Base-by-base conservation (phyloP, 2,888 invertebrate species). In the Habroteleia sp. region DNA sequence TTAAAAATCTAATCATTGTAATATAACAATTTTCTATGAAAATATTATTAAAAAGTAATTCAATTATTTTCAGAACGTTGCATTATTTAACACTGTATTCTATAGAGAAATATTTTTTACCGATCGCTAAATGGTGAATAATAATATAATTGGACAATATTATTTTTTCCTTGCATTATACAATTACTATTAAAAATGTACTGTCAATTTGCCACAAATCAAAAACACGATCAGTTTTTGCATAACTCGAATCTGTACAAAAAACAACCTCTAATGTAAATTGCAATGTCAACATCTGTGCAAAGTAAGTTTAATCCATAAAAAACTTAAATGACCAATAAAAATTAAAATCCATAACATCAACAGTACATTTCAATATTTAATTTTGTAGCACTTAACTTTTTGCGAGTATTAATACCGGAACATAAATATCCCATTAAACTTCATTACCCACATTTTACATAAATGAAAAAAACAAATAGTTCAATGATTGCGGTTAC, bases 321-420 rank as follows among this genome's bases (percentile, higher is more conserved):
- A 63, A 62, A 63, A 63, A 63, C 10, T 25, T 27, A 39, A 63
- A 50, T 14, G 37, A 8, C n/a, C 25, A 41, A 50, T 65, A 39
- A 52, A 65, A 50, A 65, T 37, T 65, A 16, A 44, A 52, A 31
- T 41, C 29, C 63, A 25, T 31, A 8, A 5, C 37, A 48, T 42
- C 14, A 13, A 50, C 13, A 13, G 16, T 31, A 23, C 42, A 42
- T 46, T n/a, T 54, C 8, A 46, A 54, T 54, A 65, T 29, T n/a
- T 37, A 65, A 65, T 54, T 54, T 65, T 37, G 27, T 14, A 16
- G 65, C 63, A 20, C 39, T 63, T 37, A 44, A 16, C 25, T 46
- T 46, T 46, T 50, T 33, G 7, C 13, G 1, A 13, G 31, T 20
- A 42, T 58, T 33, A 16, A 11, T 10, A 6, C 6, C 29, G 4